These are phyloP conservation scores for Acrossocheilus fasciatus DNA, from an alignment of 2,797 vertebrate species.

Conservation along the genomic window DNA sequence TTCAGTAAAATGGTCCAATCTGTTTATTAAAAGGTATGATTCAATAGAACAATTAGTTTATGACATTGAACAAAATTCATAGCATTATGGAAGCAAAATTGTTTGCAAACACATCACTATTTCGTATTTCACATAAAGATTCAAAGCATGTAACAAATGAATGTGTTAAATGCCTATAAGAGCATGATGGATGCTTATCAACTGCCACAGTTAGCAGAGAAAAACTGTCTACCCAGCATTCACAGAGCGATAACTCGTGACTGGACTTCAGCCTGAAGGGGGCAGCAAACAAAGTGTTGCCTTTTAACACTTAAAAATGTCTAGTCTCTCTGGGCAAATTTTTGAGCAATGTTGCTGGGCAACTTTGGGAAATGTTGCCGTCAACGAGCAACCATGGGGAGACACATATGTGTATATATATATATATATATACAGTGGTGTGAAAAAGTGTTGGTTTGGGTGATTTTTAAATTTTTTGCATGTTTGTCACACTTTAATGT, in stretches of 20 bases:
- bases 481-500: too few relatives aligned
- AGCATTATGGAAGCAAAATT: neutral
- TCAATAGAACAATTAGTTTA: neutral
- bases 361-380: too few relatives aligned
- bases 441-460: too few relatives aligned
- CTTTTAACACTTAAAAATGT: slow-evolving; percentile 6
- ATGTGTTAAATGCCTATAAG: neutral
- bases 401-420: too few relatives aligned
- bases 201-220: neutral
- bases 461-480: too few relatives aligned
- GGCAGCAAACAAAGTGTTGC: neutral
- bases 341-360: too few relatives aligned
- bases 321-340: neutral
- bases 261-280: slow-evolving; percentile 19
- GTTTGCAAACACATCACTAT: neutral
- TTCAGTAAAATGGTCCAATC: neutral
- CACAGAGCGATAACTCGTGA: slow-evolving; percentile 18
- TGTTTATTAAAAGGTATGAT: neutral
- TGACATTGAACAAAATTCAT: neutral
- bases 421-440: too few relatives aligned
- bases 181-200: neutral
- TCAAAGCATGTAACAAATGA: neutral
- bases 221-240: slow-evolving; percentile 13
- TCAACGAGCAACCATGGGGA: too few relatives aligned
- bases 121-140: neutral